Evolutionary conservation across 2,888 invertebrate genomes (phyloP).

Genomic region (Macrosiphum euphorbiae): DNA sequence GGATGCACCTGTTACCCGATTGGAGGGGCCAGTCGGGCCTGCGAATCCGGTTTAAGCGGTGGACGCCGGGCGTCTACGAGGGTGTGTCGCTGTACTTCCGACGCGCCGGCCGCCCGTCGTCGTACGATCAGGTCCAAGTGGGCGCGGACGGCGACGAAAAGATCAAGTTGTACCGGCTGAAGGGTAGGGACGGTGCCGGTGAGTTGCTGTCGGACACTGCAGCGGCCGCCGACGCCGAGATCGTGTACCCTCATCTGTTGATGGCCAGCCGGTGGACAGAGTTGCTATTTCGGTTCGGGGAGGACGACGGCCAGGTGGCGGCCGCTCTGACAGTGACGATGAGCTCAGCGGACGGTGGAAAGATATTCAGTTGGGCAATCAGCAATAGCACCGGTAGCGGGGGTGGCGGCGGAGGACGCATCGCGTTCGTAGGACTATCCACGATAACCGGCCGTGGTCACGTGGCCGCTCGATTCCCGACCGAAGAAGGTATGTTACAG

Average conservation of each 20-base stretch:
- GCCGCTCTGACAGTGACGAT: background rate
- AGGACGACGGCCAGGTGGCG: background rate
- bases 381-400: background rate
- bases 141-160: slow-evolving; percentile 35
- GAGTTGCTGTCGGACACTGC: background rate
- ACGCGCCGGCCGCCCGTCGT: background rate
- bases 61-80: slow-evolving; percentile 32
- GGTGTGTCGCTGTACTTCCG: slow-evolving; percentile 31
- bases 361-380: slow-evolving; percentile 30
- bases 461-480: slow-evolving; percentile 30
- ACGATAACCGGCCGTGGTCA: background rate
- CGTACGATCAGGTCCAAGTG: slow-evolving; percentile 35
- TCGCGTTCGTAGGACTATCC: slow-evolving; percentile 49
- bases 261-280: slow-evolving; percentile 54
- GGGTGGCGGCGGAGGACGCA: background rate
- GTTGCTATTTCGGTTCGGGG: background rate
- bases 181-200: background rate
- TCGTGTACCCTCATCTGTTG: slow-evolving; percentile 43
- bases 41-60: background rate
- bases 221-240: background rate
- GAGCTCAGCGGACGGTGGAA: background rate
- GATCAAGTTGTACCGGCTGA: slow-evolving; percentile 16
- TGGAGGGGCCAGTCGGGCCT: slow-evolving; percentile 46
- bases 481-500: background rate
- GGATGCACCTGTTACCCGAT: slow-evolving; percentile 55